Evolutionary conservation across 2,797 vertebrate genomes (phyloP).

Genomic region (Paratrypauchen microcephalus): DNA sequence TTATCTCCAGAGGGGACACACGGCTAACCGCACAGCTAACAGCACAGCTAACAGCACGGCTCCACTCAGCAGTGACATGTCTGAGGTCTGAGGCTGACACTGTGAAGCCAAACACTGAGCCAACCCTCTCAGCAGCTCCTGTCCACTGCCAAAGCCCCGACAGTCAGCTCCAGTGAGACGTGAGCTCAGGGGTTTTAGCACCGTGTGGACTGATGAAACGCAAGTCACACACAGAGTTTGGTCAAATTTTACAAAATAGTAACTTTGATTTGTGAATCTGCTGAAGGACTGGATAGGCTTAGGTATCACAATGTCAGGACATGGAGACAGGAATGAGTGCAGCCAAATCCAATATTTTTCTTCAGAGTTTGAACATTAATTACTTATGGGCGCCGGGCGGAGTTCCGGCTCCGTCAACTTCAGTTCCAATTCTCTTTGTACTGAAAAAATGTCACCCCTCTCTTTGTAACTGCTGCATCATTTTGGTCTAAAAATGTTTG

Average conservation of each 20-base stretch:
- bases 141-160: constrained; percentile 46
- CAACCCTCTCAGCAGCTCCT: constrained; percentile 52
- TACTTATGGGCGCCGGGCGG: no score
- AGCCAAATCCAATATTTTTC: neutral
- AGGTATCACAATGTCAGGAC: neutral
- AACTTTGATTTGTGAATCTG: neutral
- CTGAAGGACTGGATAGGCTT: neutral
- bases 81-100: constrained; percentile 54
- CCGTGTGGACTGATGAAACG: neutral
- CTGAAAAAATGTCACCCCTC: no score
- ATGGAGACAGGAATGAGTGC: neutral
- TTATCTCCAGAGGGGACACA: constrained; percentile 37
- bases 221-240: neutral
- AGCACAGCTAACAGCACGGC: constrained; percentile 31
- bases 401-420: no score
- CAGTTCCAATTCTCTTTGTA: no score
- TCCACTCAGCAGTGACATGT: constrained; percentile 52
- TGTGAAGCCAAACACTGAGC: constrained; percentile 61
- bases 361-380: neutral
- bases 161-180: constrained; percentile 31
- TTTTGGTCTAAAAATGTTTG: no score
- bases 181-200: neutral
- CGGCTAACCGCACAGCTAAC: constrained; percentile 10
- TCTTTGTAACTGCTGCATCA: no score
- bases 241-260: neutral